phyloP scores from a whole-genome alignment of 2,113 vertebrate genomes.

The Serilophus lunatus region DNA sequence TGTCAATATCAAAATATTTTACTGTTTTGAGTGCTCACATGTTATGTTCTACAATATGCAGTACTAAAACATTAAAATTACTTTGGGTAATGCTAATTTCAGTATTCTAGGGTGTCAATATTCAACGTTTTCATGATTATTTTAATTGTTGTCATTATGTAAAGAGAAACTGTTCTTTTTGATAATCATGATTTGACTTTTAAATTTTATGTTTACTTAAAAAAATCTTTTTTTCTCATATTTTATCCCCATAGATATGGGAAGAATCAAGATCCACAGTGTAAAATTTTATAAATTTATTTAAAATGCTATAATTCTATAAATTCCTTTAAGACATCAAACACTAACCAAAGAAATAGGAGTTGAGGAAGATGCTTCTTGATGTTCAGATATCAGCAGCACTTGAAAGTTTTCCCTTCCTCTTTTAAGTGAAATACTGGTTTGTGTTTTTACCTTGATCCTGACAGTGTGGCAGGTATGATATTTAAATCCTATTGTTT shows the following conservation, averaged over 20 bases:
- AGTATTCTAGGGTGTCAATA: neutral
- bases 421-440: neutral
- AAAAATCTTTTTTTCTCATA: neutral
- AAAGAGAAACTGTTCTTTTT: neutral
- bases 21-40: neutral
- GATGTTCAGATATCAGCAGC: neutral
- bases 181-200: neutral
- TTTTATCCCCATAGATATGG: neutral
- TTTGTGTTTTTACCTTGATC: neutral
- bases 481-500: neutral
- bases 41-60: neutral
- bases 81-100: neutral
- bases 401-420: neutral
- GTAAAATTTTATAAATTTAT: neutral
- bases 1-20: neutral
- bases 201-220: neutral
- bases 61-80: neutral
- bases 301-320: neutral
- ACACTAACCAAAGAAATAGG: neutral
- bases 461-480: neutral
- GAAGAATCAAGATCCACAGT: neutral
- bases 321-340: neutral
- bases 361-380: neutral
- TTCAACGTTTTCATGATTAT: neutral
- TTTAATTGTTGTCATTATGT: neutral